Evolutionary conservation across 2,113 vertebrate genomes (phyloP).

Genomic region (Larimichthys crocea): DNA sequence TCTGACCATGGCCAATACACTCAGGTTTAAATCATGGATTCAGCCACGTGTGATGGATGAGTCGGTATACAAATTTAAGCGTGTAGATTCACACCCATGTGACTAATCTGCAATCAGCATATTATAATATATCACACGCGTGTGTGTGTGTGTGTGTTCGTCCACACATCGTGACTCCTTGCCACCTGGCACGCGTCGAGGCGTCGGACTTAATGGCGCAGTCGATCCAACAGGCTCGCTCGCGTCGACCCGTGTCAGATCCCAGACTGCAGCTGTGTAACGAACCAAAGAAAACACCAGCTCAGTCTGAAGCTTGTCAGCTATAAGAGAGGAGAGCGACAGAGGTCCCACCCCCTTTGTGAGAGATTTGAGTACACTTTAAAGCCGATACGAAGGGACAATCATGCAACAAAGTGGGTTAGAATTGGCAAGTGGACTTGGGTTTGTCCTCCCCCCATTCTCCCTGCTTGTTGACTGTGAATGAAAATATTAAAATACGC

Average conservation of each 20-base stretch:
- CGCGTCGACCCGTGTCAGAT: background rate
- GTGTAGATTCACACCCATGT: slow-evolving; percentile 1
- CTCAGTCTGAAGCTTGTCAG: background rate
- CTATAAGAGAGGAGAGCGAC: background rate
- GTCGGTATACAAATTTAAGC: background rate
- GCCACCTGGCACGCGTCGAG: background rate
- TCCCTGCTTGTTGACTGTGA: background rate
- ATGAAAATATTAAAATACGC: background rate
- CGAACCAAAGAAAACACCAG: background rate
- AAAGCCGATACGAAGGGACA: background rate
- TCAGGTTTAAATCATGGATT: slow-evolving; percentile 30
- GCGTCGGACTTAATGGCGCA: background rate
- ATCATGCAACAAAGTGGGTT: too few species aligned
- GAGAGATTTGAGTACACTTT: slow-evolving; percentile 5
- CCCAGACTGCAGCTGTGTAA: background rate
- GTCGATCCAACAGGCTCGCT: background rate
- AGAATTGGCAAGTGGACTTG: too few species aligned
- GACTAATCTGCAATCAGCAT: background rate
- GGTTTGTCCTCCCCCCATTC: background rate
- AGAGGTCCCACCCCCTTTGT: background rate
- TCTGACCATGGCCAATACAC: slow-evolving; percentile 12
- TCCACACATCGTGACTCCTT: background rate
- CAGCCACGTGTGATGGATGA: background rate
- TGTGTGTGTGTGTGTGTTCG: background rate
- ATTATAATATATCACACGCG: too few species aligned